These are phyloP conservation scores for Spongilla lacustris DNA, from an alignment of 37 sponge, comb jelly and placozoan genomes.

Conservation along the genomic window DNA sequence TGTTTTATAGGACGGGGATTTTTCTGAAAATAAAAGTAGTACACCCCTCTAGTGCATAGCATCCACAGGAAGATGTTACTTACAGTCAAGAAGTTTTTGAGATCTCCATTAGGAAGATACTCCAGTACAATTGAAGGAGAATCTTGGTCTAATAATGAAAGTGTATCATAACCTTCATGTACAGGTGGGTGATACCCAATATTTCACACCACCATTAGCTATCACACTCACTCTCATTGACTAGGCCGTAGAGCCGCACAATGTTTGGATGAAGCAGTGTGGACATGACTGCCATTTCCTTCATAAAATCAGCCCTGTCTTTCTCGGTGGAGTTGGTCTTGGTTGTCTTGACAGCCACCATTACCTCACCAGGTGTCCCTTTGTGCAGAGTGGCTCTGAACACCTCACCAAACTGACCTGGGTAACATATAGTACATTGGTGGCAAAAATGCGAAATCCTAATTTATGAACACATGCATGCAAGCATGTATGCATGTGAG, in stretches of 20 bases:
- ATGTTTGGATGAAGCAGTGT: conserved; percentile 50
- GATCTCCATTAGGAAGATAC: conserved; percentile 68
- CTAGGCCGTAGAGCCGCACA: conserved; percentile 38
- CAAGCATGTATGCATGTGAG: too few species aligned
- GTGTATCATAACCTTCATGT: conserved; percentile 32
- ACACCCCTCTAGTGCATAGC: too few species aligned
- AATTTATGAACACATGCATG: too few species aligned
- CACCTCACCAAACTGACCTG: conserved; percentile 70
- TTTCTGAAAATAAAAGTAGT: conserved; percentile 7
- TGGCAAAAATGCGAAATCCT: too few species aligned
- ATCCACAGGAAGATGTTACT: too few species aligned
- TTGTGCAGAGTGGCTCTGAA: conserved; percentile 27
- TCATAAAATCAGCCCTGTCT: conserved; percentile 8
- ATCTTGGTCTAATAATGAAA: too few species aligned
- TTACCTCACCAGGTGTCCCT: neutral
- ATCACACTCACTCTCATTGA: conserved; percentile 28
- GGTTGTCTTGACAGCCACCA: conserved; percentile 61
- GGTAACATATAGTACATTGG: too few species aligned
- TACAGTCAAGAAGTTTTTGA: conserved; percentile 53
- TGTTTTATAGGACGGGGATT: conserved; percentile 21
- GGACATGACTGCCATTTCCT: conserved; percentile 61
- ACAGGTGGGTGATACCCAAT: neutral
- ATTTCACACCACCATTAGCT: neutral
- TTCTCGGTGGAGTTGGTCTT: conserved; percentile 14
- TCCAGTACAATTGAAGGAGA: conserved; percentile 68